phyloP scores from a whole-genome alignment of 2,797 vertebrate genomes.

The Pangasius macronema region DNA sequence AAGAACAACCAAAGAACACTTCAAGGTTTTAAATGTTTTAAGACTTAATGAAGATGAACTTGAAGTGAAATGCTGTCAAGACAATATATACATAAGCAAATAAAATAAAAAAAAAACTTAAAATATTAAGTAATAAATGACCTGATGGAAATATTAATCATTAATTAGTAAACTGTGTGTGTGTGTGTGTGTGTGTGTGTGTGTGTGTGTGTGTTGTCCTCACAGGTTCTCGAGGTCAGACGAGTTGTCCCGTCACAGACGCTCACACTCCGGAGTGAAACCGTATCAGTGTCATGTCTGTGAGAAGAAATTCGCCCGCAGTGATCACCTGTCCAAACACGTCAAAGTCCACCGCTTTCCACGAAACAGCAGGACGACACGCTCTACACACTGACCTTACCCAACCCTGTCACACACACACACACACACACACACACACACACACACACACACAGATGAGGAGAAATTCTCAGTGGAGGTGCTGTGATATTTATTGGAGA shows the following conservation, averaged over 20 bases:
- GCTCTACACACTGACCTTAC: slow-evolving; percentile 80
- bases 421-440: background rate
- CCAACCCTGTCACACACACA: slow-evolving; percentile 41
- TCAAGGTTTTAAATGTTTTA: background rate
- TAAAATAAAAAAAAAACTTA: background rate
- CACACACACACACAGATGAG: background rate
- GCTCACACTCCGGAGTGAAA: slow-evolving; percentile 94
- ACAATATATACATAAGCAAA: background rate
- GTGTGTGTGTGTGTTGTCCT: slow-evolving; percentile 43
- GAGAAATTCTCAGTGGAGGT: background rate
- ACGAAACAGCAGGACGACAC: slow-evolving; percentile 82
- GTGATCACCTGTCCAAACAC: slow-evolving; percentile 96
- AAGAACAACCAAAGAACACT: background rate
- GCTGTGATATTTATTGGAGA: slow-evolving; percentile 15
- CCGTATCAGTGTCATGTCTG: slow-evolving; percentile 93
- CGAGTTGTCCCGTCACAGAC: slow-evolving; percentile 90
- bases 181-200: slow-evolving; percentile 37
- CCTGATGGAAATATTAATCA: background rate
- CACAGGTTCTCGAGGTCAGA: slow-evolving; percentile 93
- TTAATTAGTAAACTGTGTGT: slow-evolving; percentile 24
- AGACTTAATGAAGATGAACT: background rate
- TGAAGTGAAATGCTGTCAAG: background rate
- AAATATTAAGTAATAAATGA: background rate
- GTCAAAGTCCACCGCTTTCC: slow-evolving; percentile 97
- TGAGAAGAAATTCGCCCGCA: slow-evolving; percentile 96